Percentiles rank a stretch among this genome's conserved stretches.
Conservation (phyloP, 2,888 invertebrate genomes). For the Oligia latruncula region DNA sequence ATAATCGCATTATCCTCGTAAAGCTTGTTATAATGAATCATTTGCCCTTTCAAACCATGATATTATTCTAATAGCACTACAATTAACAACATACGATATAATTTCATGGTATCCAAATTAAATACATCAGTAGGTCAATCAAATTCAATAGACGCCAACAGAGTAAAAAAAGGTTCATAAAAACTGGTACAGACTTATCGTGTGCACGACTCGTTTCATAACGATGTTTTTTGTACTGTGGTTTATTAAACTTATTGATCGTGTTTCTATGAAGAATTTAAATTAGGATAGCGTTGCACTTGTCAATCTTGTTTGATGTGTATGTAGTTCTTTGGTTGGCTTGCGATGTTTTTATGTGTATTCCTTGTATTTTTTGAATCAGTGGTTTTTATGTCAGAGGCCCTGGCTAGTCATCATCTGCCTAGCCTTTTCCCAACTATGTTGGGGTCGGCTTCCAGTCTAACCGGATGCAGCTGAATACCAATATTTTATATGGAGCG, state of each 20-base stretch:
- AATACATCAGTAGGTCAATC: conserved; percentile 37
- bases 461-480: no score
- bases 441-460: no score
- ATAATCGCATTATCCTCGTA: not conserved
- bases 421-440: no score
- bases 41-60: not conserved
- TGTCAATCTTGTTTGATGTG: conserved; percentile 18
- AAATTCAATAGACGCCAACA: conserved; percentile 21
- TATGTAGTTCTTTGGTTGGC: not conserved
- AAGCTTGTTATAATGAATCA: conserved; percentile 7
- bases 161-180: conserved; percentile 37
- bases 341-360: not conserved
- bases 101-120: conserved; percentile 31
- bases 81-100: not conserved
- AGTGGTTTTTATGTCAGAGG: not conserved
- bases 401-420: no score
- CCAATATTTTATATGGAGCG: no score
- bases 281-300: conserved; percentile 22
- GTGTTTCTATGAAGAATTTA: conserved; percentile 5
- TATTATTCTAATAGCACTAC: conserved; percentile 11
- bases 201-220: conserved; percentile 47
- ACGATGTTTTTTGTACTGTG: conserved; percentile 36
- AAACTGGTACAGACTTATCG: conserved; percentile 39
- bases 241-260: conserved; percentile 26
- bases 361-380: not conserved